Conservation (phyloP, 2,113 vertebrate species). For the Raja brachyura region DNA sequence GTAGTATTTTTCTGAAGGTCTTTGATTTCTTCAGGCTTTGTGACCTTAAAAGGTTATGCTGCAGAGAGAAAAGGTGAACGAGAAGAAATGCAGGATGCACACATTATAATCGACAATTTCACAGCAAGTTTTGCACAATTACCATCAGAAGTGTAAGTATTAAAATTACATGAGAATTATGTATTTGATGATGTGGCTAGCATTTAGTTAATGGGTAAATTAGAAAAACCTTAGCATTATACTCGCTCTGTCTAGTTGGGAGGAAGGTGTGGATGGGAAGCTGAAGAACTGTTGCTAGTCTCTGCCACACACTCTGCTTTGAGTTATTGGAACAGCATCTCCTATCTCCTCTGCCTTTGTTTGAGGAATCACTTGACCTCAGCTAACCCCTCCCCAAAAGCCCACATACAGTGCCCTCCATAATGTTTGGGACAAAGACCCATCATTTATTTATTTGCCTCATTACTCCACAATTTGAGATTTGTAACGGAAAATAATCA, state of each 20-base stretch:
- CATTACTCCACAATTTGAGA: too few relatives aligned
- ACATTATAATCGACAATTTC: conserved; percentile 76
- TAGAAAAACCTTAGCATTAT: background rate
- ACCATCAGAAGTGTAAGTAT: conserved; percentile 72
- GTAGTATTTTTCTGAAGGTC: background rate
- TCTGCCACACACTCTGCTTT: background rate
- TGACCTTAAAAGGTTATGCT: conserved; percentile 72
- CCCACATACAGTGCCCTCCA: background rate
- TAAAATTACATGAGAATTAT: background rate
- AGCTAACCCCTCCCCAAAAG: background rate
- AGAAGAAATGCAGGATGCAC: conserved; percentile 95
- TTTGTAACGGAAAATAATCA: too few relatives aligned
- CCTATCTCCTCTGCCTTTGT: background rate
- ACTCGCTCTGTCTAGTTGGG: background rate
- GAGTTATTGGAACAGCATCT: background rate
- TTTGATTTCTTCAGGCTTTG: conserved; percentile 50
- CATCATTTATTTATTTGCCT: too few relatives aligned
- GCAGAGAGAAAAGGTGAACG: conserved; percentile 83
- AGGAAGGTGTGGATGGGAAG: background rate
- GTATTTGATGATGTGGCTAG: background rate
- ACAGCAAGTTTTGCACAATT: conserved; percentile 56
- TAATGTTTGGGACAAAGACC: too few relatives aligned
- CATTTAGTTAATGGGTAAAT: background rate
- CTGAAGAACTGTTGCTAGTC: background rate
- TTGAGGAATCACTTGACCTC: background rate